Evolutionary conservation across 1,140 invertebrate genomes (phyloP).

Genomic region (Lucilia cuprina): DNA sequence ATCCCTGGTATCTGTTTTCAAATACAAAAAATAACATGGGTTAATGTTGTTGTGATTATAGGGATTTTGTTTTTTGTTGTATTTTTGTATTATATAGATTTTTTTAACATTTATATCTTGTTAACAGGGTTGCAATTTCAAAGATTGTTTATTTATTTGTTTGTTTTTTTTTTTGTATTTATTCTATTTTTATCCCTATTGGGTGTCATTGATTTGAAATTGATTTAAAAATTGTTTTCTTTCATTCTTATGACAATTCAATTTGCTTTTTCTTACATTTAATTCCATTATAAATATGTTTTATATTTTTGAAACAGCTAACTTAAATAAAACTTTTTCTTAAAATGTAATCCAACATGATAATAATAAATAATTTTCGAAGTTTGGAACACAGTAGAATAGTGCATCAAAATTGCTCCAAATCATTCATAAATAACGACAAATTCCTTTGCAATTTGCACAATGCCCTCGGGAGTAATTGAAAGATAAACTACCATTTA

Average conservation of each 20-base stretch:
- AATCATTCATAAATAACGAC: no score
- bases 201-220: slow-evolving; percentile 20
- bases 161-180: neutral
- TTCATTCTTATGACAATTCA: neutral
- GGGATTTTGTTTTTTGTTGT: neutral
- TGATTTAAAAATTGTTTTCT: neutral
- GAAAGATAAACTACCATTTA: no score
- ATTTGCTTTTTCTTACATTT: neutral
- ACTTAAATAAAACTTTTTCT: no score
- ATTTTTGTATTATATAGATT: neutral
- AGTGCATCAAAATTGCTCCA: no score
- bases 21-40: neutral
- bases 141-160: neutral
- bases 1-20: slow-evolving; percentile 1
- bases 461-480: no score
- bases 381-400: no score
- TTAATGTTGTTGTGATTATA: neutral
- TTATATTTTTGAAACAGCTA: neutral
- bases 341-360: no score
- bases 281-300: neutral
- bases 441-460: no score
- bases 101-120: slow-evolving; percentile 15
- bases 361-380: no score
- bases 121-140: slow-evolving; percentile 14
- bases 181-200: slow-evolving; percentile 12